Base-by-base conservation (phyloP, 1,140 invertebrate genomes). In the Drosophila pseudoobscura region DNA sequence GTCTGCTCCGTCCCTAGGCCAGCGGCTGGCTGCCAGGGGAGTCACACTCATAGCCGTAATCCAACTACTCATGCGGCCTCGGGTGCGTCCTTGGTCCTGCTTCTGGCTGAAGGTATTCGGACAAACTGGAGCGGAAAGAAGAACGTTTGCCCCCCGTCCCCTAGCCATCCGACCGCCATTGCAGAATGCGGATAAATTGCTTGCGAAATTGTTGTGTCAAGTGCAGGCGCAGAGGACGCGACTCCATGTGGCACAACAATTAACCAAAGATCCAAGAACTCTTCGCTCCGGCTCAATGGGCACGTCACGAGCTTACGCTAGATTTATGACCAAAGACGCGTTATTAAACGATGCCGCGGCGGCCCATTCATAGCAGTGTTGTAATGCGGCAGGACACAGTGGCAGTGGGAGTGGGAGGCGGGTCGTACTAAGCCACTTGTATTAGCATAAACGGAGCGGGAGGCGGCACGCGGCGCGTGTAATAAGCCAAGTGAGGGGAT, bases 201-300 rank as follows among this genome's bases (percentile, higher is more conserved):
- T 75, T 69, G 74, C 65, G 63, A 78, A 87, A 78, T 77, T 75
- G 75, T 78, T 74, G 65, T 88, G 83, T 82, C 74, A 82, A 80
- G 73, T 87, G 65, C 82, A 87, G 47, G 59, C 69, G 69, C 5
- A 17, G 44, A 46, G 13, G 5, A 11, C 53, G 22, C 24, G 5
- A 11, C 53, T 29, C 24, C 6, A 4, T 22, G 20, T 45, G 26
- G 52, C 15, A 51, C 63, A 75, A 75, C 76, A 87, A 85, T 85
- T 80, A 85, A 80, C 41, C 52, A 50, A 51, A 61, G 46, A 68
- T 49, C 41, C 54, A 50, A 35, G 20, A 68, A 59, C 50, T 49
- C 56, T 55, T 52, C 52, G 50, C 54, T 50, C 56, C 82, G 49
- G 57, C 79, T 83, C 80, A 83, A 55, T 74, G 69, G 50, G 54